Evolutionary conservation across 2,113 vertebrate genomes (phyloP), one percentile per base, ranked within the genome.

Genomic region (Halcyon malimbica): DNA sequence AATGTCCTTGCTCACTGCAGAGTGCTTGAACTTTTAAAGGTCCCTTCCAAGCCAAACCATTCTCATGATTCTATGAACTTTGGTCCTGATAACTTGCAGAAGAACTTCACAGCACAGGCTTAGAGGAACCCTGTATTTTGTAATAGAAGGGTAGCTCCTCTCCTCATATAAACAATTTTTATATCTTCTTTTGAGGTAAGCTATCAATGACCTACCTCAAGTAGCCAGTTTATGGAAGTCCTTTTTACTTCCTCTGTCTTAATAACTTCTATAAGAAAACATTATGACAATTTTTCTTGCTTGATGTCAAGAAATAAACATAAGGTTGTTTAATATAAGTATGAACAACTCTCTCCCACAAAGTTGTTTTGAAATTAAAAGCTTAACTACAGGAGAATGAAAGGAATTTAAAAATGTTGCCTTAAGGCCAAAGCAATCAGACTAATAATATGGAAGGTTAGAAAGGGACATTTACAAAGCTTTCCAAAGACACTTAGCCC

Each of bases 321-420:
- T 1, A 31, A 77, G 10, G 14, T 35, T 80, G 44, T 54, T 93
- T 77, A 88, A 91, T 69, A 2, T 46, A 79, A 85, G 13, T 68
- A 88, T 46, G 60, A 92, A 51, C 65, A 90, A 83, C 65, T 65
- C 11, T 73, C 64, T 83, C 59, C 54, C 77, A 84, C 64, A 53
- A 67, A 88, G 50, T 19, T 78, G 64, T 96, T 96, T 87, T 88
- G 82, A 91, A 95, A 95, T 93, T 67, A 95, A 83, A 91, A 93
- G 54, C 33, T 90, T 35, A 59, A 59, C 80, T 83, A 92, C 26
- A 59, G 20, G 14, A 85, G 79, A 91, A 96, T 70, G 90, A 95
- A 93, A 96, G 68, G 94, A 96, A 95, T 96, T 96, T 90, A 1
- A 80, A 94, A 88, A 91, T 21, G 42, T 39, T 93, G 90, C 93